Evolutionary conservation across 2,888 invertebrate genomes (phyloP), one percentile per base, ranked within the genome.

Genomic region (Acheta domesticus): DNA sequence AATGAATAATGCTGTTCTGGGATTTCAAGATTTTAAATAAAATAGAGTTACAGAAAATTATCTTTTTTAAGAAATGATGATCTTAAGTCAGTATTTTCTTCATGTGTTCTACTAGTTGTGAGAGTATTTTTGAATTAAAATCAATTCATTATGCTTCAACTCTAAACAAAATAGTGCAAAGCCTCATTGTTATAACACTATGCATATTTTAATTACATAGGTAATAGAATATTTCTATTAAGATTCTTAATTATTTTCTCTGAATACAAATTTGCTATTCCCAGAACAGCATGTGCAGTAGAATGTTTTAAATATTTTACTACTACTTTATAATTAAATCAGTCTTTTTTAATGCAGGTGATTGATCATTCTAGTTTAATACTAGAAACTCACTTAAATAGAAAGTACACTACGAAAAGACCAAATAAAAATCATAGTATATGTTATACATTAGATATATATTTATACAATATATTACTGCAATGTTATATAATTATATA

Each of bases 391-490:
- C 78, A 62, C 49, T 77, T 75, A 78, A 80, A 75, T 78, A 78
- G 76, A 48, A 78, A 49, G 75, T 74, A 75, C 74, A 74, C 49
- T 79, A 75, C 78, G 74, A 75, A 80, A 48, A 79, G 49, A 79
- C 62, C 75, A 79, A 50, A 48, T 74, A 36, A 74, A 73, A 77
- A 78, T 73, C 76, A 79, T 76, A 79, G 74, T 74, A 76, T 76
- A 76, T 74, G 77, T 62, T 79, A 76, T 75, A 76, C 78, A 79
- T 76, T 79, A 80, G 77, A 82, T 80, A 78, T 79, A 79, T 82
- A 82, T 80, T 79, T 82, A 80, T 82, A 82, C 80, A 82, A 80
- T 82, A 79, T 81, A 79, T 79, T 80, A 82, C 77, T 80, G 80
- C 79, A 79, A 78, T 78, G 73, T 49, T 49, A 74, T 77, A 80